phyloP scores from a whole-genome alignment of 2,797 vertebrate species.

The Odontamblyopus lacepedii region DNA sequence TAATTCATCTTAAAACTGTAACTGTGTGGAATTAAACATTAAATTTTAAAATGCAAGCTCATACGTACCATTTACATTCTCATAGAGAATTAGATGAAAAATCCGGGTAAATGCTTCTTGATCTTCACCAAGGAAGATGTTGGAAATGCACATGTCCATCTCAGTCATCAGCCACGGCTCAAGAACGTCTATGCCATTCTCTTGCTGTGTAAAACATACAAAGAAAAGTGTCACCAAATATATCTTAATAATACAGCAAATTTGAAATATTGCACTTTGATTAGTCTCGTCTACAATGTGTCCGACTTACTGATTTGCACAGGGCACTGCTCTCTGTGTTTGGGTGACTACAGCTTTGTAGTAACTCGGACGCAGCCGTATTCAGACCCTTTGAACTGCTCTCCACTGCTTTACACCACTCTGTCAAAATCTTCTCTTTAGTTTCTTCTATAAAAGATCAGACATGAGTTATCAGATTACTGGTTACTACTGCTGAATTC shows the following conservation, averaged over 20 bases:
- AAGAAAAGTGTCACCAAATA: not conserved
- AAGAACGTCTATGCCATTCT: slow-evolving; percentile 79
- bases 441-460: slow-evolving; percentile 77
- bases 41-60: not conserved
- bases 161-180: slow-evolving; percentile 89
- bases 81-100: slow-evolving; percentile 90
- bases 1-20: not conserved
- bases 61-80: slow-evolving; percentile 87
- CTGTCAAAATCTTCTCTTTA: slow-evolving; percentile 81
- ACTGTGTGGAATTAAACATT: not conserved
- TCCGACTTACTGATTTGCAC: slow-evolving; percentile 76
- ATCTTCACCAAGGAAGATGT: slow-evolving; percentile 87
- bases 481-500: not conserved
- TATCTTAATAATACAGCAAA: not conserved
- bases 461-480: not conserved
- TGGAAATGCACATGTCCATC: slow-evolving; percentile 92
- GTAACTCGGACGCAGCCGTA: slow-evolving; percentile 55
- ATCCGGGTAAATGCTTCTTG: slow-evolving; percentile 87
- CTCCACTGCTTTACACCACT: slow-evolving; percentile 84
- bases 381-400: slow-evolving; percentile 60
- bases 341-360: slow-evolving; percentile 69
- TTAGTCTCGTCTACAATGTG: not conserved
- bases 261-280: not conserved
- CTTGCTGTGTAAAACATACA: slow-evolving; percentile 68
- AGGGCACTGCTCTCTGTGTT: slow-evolving; percentile 72